phyloP scores from a whole-genome alignment of 2,113 vertebrate species.

The Bolborhynchus lineola region DNA sequence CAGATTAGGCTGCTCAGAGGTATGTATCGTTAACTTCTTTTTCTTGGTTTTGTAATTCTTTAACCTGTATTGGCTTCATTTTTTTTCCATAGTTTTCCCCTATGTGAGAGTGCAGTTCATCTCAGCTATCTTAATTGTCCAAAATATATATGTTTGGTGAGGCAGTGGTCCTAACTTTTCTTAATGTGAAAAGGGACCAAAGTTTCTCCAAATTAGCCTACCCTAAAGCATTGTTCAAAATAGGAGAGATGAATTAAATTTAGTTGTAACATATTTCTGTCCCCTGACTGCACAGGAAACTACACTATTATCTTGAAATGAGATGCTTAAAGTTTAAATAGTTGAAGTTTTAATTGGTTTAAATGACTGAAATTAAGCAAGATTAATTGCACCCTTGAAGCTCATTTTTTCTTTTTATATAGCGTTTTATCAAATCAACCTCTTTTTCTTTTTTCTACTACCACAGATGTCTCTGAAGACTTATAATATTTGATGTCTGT shows the following conservation, averaged over 20 bases:
- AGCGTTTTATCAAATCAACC: neutral
- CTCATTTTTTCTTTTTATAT: neutral
- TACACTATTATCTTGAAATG: neutral
- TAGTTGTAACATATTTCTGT: neutral
- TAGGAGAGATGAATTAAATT: neutral
- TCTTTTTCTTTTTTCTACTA: neutral
- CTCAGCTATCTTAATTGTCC: neutral
- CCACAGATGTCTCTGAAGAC: neutral
- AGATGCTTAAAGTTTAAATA: neutral
- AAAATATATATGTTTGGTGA: neutral
- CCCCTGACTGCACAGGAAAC: neutral
- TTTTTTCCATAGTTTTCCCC: neutral
- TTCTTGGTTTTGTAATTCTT: neutral
- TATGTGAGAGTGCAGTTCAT: neutral
- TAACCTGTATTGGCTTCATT: neutral
- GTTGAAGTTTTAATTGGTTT: neutral
- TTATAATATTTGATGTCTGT: neutral
- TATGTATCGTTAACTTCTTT: neutral
- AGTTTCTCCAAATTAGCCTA: neutral
- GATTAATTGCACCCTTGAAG: neutral
- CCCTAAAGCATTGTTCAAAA: neutral
- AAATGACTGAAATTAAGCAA: neutral
- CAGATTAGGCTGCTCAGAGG: neutral
- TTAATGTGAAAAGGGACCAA: neutral
- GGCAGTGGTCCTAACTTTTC: neutral